Conservation (phyloP, 2,113 vertebrate species). For the Furnarius figulus region DNA sequence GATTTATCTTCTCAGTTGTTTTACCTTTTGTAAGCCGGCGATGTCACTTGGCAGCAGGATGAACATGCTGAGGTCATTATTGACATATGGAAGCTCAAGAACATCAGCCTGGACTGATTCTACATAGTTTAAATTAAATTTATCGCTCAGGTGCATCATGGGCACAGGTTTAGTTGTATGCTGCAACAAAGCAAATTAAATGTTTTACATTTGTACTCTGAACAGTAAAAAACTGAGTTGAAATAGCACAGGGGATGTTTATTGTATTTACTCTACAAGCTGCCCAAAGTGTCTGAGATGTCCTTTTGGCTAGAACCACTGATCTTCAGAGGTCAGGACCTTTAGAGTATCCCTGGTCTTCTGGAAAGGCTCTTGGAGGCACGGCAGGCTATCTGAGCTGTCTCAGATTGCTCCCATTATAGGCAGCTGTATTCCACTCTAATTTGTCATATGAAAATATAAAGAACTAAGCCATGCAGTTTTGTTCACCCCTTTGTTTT, state of each 20-base stretch:
- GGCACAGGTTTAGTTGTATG: slow-evolving; percentile 72
- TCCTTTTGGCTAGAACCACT: neutral
- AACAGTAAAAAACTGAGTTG: neutral
- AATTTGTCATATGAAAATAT: neutral
- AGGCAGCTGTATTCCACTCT: neutral
- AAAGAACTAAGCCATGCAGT: neutral
- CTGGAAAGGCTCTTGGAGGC: neutral
- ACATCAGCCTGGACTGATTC: slow-evolving; percentile 68
- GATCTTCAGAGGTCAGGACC: neutral
- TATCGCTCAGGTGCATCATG: slow-evolving; percentile 76
- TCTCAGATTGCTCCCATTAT: neutral
- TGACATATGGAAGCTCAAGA: slow-evolving; percentile 82
- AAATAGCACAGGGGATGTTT: neutral
- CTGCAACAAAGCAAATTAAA: slow-evolving; percentile 56
- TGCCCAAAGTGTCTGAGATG: neutral
- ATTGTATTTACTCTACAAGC: neutral
- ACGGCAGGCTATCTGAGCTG: neutral
- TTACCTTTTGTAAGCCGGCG: slow-evolving; percentile 77
- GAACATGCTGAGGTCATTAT: slow-evolving; percentile 84
- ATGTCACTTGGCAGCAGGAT: slow-evolving; percentile 78
- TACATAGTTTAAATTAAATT: slow-evolving; percentile 57
- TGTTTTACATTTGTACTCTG: neutral
- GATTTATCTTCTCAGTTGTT: neutral
- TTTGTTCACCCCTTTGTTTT: neutral
- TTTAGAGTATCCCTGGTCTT: neutral